These are phyloP conservation scores for Enteromius viviparus DNA, from an alignment of 2,797 vertebrate species.

Conservation along the genomic window DNA sequence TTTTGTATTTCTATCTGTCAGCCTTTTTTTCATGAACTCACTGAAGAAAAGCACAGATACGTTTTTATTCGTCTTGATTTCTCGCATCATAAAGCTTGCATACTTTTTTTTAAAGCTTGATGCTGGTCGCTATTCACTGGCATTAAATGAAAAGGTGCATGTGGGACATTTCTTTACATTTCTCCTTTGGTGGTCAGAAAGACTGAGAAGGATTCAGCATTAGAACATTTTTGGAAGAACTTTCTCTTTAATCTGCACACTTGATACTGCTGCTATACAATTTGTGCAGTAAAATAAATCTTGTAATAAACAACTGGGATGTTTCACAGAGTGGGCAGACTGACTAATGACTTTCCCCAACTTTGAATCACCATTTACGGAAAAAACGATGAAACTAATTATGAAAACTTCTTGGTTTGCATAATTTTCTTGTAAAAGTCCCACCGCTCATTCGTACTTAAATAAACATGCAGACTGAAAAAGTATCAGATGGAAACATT, in stretches of 20 bases:
- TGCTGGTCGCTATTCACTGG: neutral
- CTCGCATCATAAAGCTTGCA: too few relatives aligned
- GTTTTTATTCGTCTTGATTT: too few relatives aligned
- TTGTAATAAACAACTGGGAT: constrained; percentile 1
- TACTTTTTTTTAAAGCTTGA: neutral
- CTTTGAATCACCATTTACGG: constrained; percentile 17
- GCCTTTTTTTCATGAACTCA: neutral
- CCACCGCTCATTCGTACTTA: neutral
- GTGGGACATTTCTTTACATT: neutral
- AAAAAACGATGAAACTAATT: neutral
- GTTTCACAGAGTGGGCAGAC: constrained; percentile 1
- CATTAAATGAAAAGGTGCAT: neutral
- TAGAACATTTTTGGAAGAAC: neutral
- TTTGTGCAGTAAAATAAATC: constrained; percentile 8
- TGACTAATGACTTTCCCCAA: constrained; percentile 9
- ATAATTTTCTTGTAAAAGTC: neutral
- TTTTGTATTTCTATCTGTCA: neutral
- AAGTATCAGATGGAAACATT: neutral
- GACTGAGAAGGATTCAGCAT: neutral
- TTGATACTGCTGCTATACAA: neutral
- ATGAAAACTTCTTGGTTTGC: constrained; percentile 1
- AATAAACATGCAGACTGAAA: neutral
- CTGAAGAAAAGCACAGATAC: too few relatives aligned
- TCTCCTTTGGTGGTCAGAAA: neutral
- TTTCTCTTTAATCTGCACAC: neutral